Percentiles rank a stretch among this genome's conserved stretches.
Evolutionary conservation across 2,113 vertebrate species (phyloP).

Genomic region (Rhabdornis inornatus): DNA sequence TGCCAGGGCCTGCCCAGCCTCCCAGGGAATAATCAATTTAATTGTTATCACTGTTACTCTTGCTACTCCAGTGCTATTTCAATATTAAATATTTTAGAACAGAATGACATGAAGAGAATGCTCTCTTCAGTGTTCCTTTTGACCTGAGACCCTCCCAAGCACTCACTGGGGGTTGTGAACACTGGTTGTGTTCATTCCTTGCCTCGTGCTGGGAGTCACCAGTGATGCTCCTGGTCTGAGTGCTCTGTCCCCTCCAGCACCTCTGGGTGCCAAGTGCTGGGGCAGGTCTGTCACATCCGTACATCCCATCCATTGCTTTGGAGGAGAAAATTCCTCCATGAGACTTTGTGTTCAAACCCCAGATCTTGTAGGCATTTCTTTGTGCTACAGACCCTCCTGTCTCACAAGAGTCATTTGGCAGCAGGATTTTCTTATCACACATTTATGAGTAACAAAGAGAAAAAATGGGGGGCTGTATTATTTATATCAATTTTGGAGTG

Average conservation of each 20-base stretch:
- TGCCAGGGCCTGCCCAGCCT: background rate
- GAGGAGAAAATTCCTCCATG: background rate
- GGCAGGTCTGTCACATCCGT: background rate
- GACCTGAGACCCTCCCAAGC: background rate
- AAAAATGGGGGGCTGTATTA: background rate
- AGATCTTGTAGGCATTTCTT: background rate
- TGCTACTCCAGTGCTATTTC: background rate
- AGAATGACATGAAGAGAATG: background rate
- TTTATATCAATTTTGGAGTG: background rate
- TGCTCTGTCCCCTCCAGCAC: background rate
- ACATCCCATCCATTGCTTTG: background rate
- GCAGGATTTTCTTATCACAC: background rate
- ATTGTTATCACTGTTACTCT: background rate
- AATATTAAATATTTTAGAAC: background rate
- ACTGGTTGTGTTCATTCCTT: background rate
- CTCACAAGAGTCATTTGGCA: background rate
- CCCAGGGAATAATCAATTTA: background rate
- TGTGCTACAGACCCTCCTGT: background rate
- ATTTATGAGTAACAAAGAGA: background rate
- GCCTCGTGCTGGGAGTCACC: background rate
- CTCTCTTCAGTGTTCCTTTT: background rate
- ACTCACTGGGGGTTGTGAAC: background rate
- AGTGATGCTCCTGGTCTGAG: background rate
- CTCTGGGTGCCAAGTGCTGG: accelerated
- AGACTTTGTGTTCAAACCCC: background rate